Percentiles rank a stretch among this genome's conserved stretches.
Conservation (phyloP, 1,140 invertebrate genomes). For the Triops cancriformis region DNA sequence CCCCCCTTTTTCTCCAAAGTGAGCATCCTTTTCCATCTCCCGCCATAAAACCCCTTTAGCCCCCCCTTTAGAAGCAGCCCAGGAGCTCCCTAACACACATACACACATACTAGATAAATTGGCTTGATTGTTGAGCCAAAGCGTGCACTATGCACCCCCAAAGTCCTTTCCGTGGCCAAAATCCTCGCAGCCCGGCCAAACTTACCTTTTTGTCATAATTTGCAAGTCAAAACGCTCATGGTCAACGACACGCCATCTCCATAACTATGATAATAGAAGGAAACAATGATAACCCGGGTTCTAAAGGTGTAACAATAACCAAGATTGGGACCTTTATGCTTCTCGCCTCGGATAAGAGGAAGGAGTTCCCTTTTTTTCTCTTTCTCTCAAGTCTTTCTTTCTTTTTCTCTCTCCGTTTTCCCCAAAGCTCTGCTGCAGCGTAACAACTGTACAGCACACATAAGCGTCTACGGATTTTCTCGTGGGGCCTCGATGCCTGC, state of each 20-base stretch:
- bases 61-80: not conserved
- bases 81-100: not conserved
- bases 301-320: not conserved
- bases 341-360: not conserved
- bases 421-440: not conserved
- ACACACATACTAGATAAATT: not conserved
- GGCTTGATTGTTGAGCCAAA: not conserved
- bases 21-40: not conserved
- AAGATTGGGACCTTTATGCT: not conserved
- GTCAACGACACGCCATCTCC: not conserved
- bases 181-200: not conserved
- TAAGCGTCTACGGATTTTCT: conserved; percentile 11
- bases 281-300: not conserved
- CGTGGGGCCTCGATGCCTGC: conserved; percentile 18
- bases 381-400: too few relatives aligned
- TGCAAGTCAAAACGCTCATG: not conserved
- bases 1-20: not conserved
- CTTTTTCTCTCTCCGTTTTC: not conserved
- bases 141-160: not conserved
- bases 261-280: conserved; percentile 7
- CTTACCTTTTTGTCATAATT: not conserved
- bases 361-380: not conserved
- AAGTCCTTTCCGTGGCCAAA: not conserved
- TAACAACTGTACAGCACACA: conserved; percentile 4
- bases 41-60: not conserved